Base-by-base conservation (phyloP, 2,888 invertebrate genomes). In the Hylaea fasciaria region DNA sequence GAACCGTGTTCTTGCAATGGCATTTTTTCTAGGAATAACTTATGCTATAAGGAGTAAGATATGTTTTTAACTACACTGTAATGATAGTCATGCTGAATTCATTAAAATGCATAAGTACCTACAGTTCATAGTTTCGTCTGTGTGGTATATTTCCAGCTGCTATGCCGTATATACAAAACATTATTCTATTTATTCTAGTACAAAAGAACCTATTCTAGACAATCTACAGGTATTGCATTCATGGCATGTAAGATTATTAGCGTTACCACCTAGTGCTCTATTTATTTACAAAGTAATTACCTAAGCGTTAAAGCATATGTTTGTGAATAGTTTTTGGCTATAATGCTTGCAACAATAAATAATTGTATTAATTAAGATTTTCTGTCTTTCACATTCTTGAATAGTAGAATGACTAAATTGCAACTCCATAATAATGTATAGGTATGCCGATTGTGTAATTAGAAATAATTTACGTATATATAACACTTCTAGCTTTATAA, bases 161-260 rank as follows among this genome's bases (percentile, higher is more conserved):
- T 9, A 32, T 10, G 32, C 32, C 32, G 37, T 12, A 9, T 35
- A 35, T 11, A 35, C 13, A 17, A 17, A 41, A 41, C 39, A 2
- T 40, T 50, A 39, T 12, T 22, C 57, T 46, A 57, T 4, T 40
- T 50, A 39, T 12, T 22, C 57, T 46, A 57, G 5, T 41, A 43
- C 10, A 41, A 40, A 51, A 35, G 2, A 10, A 41, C 52, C 52
- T 47, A 32, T 49, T 45, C 63, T 62, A 56, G 54, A 68, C 68
- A 71, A 37, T 64, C 62, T 72, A 69, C 58, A 40, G 57, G 65
- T 68, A 71, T 74, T 70, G 70, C 68, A 65, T 66, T 65, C 61
- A 16, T 57, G 63, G 53, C 68, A 56, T 53, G 51, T 62, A 60
- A 52, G 35, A 49, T n/a, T 59, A 41, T 35, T 43, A 43, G 41